A percentile compares a stretch with the other conserved stretches of the same genome.
Conservation (phyloP, 2,888 invertebrate genomes). For the Perizoma flavofasciatum region DNA sequence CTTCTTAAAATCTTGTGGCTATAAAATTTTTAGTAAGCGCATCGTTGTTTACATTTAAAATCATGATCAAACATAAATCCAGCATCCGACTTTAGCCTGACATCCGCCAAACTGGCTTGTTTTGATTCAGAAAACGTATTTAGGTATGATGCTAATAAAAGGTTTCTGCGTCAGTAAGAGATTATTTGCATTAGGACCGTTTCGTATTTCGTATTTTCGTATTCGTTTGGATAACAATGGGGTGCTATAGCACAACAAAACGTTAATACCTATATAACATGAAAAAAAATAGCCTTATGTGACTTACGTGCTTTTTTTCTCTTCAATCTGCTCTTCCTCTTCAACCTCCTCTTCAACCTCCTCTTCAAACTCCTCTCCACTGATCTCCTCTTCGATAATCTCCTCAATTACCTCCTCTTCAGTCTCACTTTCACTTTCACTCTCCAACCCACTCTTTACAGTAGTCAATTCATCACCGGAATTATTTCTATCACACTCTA, state of each 20-base stretch:
- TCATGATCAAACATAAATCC: too few species aligned
- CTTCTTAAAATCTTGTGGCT: too few species aligned
- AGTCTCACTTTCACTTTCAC: conserved; percentile 56
- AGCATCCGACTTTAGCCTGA: too few species aligned
- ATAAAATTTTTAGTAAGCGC: too few species aligned
- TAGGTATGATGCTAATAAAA: conserved; percentile 15
- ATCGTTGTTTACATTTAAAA: neutral
- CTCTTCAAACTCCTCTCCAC: conserved; percentile 42
- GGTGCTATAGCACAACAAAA: too few species aligned
- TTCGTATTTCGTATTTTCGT: too few species aligned
- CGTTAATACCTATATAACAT: too few species aligned
- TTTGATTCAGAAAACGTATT: conserved; percentile 17
- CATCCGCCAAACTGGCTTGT: conserved; percentile 1
- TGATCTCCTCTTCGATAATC: conserved; percentile 52
- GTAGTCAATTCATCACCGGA: conserved; percentile 57
- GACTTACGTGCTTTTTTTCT: conserved; percentile 32
- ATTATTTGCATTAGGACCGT: neutral
- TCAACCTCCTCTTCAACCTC: conserved; percentile 40
- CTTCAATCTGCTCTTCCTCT: conserved; percentile 39
- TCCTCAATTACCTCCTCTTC: conserved; percentile 59
- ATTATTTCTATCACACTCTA: conserved; percentile 70
- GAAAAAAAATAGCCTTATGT: neutral
- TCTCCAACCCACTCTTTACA: conserved; percentile 52
- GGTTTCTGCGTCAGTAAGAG: conserved; percentile 10
- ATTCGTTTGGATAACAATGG: neutral